Conservation (phyloP, 1,140 invertebrate genomes). For the Laupala kohalensis region DNA sequence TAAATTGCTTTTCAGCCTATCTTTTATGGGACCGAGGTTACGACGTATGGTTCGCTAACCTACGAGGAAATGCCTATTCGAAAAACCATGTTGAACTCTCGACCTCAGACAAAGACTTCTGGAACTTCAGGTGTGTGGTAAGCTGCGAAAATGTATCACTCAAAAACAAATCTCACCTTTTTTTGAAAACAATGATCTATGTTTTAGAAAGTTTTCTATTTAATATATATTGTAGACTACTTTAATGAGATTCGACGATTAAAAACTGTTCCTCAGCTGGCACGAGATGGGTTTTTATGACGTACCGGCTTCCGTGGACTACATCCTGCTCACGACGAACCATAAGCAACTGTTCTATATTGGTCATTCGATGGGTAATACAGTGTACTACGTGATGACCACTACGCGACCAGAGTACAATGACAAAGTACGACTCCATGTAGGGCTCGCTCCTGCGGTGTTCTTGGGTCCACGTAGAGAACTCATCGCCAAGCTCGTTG, state of each 20-base stretch:
- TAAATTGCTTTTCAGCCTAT: conserved; percentile 24
- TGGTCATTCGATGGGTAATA: conserved; percentile 52
- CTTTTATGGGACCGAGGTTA: conserved; percentile 37
- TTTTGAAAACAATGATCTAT: background rate
- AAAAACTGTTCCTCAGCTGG: too few relatives aligned
- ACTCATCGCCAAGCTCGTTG: too few relatives aligned
- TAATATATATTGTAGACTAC: background rate
- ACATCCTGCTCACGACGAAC: conserved; percentile 37
- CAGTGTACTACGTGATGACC: conserved; percentile 35
- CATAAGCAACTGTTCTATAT: conserved; percentile 35
- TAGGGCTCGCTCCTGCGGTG: conserved; percentile 40
- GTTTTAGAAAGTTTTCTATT: background rate
- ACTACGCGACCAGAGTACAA: conserved; percentile 39
- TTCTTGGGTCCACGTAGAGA: conserved; percentile 10
- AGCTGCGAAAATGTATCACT: too few relatives aligned
- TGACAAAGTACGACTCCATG: conserved; percentile 29
- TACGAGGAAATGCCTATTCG: conserved; percentile 39
- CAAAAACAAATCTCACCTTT: background rate
- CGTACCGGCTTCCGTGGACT: conserved; percentile 45
- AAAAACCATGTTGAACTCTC: conserved; percentile 20
- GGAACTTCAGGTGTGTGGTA: conserved; percentile 54
- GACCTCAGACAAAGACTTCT: conserved; percentile 41
- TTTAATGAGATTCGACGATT: too few relatives aligned
- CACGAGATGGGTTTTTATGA: conserved; percentile 53
- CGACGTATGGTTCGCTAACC: conserved; percentile 47